Conservation (phyloP, 2,888 invertebrate genomes). For the Argyresthia albistria region DNA sequence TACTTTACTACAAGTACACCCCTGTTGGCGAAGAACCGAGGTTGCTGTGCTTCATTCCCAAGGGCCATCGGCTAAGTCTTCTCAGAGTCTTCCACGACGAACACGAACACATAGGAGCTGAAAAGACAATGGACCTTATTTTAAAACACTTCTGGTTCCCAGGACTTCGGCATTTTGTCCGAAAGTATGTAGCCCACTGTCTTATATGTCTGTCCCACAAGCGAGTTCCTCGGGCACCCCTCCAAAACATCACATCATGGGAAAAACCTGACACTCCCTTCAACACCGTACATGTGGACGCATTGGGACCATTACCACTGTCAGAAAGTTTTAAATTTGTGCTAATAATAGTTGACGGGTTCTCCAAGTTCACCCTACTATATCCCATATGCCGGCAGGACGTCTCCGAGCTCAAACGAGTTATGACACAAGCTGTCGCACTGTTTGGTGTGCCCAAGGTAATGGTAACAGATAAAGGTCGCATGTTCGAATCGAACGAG, state of each 20-base stretch:
- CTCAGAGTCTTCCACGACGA: slow-evolving; percentile 6
- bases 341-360: slow-evolving; percentile 1
- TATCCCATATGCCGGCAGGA: slow-evolving; percentile 3
- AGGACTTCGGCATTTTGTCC: not conserved
- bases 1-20: slow-evolving; percentile 4
- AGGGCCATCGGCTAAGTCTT: slow-evolving; percentile 4
- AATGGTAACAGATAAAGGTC: slow-evolving; percentile 4
- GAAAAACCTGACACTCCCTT: slow-evolving; percentile 14
- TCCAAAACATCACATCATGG: slow-evolving; percentile 13
- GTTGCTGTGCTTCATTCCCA: slow-evolving; percentile 3
- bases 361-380: slow-evolving; percentile 2
- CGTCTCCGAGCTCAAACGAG: not conserved
- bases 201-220: slow-evolving; percentile 1
- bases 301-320: slow-evolving; percentile 1
- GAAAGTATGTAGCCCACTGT: slow-evolving; percentile 4
- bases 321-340: slow-evolving; percentile 3
- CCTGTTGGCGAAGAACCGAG: not conserved
- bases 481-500: slow-evolving; percentile 4
- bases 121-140: not conserved
- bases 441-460: slow-evolving; percentile 4
- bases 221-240: not conserved
- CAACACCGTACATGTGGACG: slow-evolving; percentile 11
- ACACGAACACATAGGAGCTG: slow-evolving; percentile 2
- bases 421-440: not conserved
- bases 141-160: slow-evolving; percentile 6